phyloP scores from a whole-genome alignment of 2,888 invertebrate genomes.

The Orthonychiurus folsomi region DNA sequence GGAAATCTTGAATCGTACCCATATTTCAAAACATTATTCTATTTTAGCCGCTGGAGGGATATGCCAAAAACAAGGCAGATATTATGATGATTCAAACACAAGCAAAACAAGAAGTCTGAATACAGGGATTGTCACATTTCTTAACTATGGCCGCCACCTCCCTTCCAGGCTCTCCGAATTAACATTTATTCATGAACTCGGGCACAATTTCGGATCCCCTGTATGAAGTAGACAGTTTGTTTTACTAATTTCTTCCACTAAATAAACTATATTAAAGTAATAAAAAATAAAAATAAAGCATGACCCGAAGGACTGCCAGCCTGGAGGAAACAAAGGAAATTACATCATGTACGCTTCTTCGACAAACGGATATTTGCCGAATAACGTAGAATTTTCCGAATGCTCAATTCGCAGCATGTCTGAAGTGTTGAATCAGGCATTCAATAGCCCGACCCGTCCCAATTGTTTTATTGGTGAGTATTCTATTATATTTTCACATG shows the following conservation, averaged over 20 bases:
- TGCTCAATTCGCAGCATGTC: slow-evolving; percentile 47
- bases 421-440: slow-evolving; percentile 90
- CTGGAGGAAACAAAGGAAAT: slow-evolving; percentile 92
- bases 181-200: slow-evolving; percentile 97
- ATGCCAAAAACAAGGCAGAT: slow-evolving; percentile 63
- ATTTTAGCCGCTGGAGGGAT: slow-evolving; percentile 84
- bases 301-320: slow-evolving; percentile 87
- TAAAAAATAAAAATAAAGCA: slow-evolving; percentile 51
- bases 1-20: background rate
- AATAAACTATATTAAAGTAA: too few relatives aligned
- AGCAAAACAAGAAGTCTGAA: slow-evolving; percentile 75
- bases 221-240: slow-evolving; percentile 3
- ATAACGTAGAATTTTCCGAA: slow-evolving; percentile 9
- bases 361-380: slow-evolving; percentile 8
- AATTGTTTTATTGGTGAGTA: slow-evolving; percentile 54
- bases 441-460: slow-evolving; percentile 93
- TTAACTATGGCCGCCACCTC: slow-evolving; percentile 96
- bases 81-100: background rate
- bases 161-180: slow-evolving; percentile 95
- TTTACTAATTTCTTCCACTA: background rate
- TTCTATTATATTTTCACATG: too few relatives aligned
- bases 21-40: too few relatives aligned
- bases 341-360: slow-evolving; percentile 80
- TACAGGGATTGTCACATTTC: slow-evolving; percentile 92
- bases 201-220: slow-evolving; percentile 97